Evolutionary conservation across 2,113 vertebrate genomes (phyloP).

Genomic region (Tretioscincus oriximinensis): DNA sequence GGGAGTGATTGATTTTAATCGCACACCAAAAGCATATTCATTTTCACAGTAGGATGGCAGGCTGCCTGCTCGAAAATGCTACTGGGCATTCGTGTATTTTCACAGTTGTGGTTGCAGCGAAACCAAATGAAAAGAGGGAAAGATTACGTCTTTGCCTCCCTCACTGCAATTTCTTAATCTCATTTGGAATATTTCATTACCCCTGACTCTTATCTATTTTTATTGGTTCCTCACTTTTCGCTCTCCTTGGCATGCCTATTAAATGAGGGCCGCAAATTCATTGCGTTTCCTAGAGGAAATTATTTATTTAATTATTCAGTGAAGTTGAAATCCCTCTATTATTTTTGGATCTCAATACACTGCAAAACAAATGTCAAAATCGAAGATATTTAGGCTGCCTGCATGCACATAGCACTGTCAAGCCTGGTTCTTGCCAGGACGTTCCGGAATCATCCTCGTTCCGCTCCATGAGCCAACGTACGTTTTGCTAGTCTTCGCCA

Average conservation of each 20-base stretch:
- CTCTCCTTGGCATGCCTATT: slow-evolving; percentile 12
- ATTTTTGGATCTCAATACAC: too few species aligned
- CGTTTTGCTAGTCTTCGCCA: too few species aligned
- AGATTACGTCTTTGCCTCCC: background rate
- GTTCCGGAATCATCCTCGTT: too few species aligned
- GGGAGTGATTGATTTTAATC: slow-evolving; percentile 26
- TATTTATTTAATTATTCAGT: too few species aligned
- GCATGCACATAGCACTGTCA: too few species aligned
- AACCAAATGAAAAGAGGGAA: background rate
- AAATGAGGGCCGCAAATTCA: background rate
- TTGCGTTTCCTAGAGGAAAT: background rate
- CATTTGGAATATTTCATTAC: slow-evolving; percentile 51
- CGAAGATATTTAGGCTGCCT: too few species aligned
- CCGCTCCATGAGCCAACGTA: too few species aligned
- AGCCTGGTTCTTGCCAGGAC: too few species aligned
- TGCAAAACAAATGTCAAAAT: too few species aligned
- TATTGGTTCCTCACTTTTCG: background rate
- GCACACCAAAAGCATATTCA: slow-evolving; percentile 25
- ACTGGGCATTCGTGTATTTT: background rate
- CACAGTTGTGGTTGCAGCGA: slow-evolving; percentile 1
- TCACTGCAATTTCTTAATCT: slow-evolving; percentile 43
- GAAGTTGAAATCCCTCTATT: background rate
- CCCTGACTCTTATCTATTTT: slow-evolving; percentile 35
- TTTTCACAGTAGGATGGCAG: slow-evolving; percentile 36
- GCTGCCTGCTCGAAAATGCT: slow-evolving; percentile 10